Evolutionary conservation across 2,113 vertebrate genomes (phyloP), one percentile per base, ranked within the genome.

Genomic region (Zosterops pallidus): DNA sequence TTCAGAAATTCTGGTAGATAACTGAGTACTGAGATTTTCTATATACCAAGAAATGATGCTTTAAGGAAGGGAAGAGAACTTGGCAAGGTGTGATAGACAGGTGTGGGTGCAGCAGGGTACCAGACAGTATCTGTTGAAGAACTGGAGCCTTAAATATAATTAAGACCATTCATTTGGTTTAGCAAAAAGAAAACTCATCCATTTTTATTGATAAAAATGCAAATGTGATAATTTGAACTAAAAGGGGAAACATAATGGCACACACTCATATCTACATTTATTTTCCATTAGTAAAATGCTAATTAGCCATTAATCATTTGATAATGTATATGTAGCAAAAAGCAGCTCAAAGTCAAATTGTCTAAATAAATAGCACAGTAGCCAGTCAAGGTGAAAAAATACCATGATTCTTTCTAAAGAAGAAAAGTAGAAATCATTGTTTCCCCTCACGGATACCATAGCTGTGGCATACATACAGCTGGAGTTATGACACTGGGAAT

Each of bases 201-300:
- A 77, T 83, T 93, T 93, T 93, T 93, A 93, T 93, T 87, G 86
- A 84, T 90, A 90, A 95, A 96, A 96, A 94, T 93, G 83, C 68
- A 91, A 95, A 96, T 92, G 41, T 64, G 47, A 93, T 92, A 37
- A 90, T 90, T 80, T 90, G 76, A 91, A 60, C 63, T 78, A 53
- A 93, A 94, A 90, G 23, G 44, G 41, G 60, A 92, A 88, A 82
- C 50, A 28, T 68, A 93, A 75, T 60, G 64, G 52, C 75, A 79
- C 11, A 35, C 21, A 24, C 25, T 92, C 60, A 22, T 94, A 94
- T 77, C 86, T 89, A 90, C 77, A 88, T 97, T 93, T 93, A 70
- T 96, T 96, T 96, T 93, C 85, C 80, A 92, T 95, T 95, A 96
- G 82, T 47, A 68, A 90, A 96, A 86, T 92, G 42, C n/a, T 96